These are phyloP conservation scores for Caenorhabditis tropicalis DNA, from an alignment of 1,140 invertebrate species.

Conservation along the genomic window DNA sequence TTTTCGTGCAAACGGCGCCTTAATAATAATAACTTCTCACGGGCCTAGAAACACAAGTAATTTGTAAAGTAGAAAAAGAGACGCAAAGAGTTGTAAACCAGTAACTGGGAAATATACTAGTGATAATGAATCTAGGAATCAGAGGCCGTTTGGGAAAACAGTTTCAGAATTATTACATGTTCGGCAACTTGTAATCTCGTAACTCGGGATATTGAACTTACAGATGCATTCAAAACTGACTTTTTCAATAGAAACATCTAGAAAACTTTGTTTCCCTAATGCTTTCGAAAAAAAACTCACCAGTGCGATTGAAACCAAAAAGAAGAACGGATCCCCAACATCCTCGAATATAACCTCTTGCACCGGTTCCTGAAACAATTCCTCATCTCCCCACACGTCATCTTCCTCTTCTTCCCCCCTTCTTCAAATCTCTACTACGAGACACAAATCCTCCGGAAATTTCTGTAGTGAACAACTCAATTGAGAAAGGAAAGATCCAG, in stretches of 20 bases:
- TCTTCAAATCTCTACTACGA: background rate
- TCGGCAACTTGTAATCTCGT: too few species aligned
- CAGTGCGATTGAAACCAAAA: conserved; percentile 62
- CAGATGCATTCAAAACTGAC: too few species aligned
- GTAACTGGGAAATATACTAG: too few species aligned
- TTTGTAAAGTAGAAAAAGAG: too few species aligned
- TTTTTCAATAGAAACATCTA: too few species aligned
- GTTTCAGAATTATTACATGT: too few species aligned
- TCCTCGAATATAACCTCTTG: conserved; percentile 64
- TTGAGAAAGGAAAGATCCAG: conserved; percentile 22
- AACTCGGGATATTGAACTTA: too few species aligned
- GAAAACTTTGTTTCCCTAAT: background rate
- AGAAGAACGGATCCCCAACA: conserved; percentile 60
- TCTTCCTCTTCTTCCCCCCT: background rate
- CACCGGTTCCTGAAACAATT: conserved; percentile 61
- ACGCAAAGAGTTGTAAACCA: too few species aligned
- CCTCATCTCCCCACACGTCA: background rate
- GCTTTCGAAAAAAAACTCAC: background rate
- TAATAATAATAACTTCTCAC: conserved; percentile 22
- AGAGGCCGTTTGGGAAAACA: too few species aligned
- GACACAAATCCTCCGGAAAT: background rate
- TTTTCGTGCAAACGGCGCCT: background rate
- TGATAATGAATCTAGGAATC: too few species aligned
- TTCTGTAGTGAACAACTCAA: background rate
- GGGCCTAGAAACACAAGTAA: background rate